These are phyloP conservation scores for Pherbina coryleti DNA, from an alignment of 2,888 invertebrate genomes.

Conservation along the genomic window DNA sequence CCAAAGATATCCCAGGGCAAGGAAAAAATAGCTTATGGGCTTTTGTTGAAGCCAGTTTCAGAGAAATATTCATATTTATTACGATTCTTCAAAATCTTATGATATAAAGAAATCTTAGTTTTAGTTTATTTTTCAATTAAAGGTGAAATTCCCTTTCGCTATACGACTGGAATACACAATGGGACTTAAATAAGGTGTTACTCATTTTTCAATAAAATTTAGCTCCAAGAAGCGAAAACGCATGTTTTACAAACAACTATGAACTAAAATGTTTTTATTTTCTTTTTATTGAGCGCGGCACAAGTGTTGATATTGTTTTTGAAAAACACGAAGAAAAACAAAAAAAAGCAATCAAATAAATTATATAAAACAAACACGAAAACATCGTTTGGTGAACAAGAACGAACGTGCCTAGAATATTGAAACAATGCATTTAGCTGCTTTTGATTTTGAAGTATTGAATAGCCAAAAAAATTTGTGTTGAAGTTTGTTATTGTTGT, in stretches of 20 bases:
- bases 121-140: no score
- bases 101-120: no score
- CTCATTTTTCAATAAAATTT: no score
- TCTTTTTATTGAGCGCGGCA: neutral
- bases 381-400: slow-evolving; percentile 2
- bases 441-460: neutral
- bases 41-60: no score
- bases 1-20: no score
- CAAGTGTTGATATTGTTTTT: no score
- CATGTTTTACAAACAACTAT: neutral
- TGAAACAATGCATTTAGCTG: neutral
- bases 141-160: no score
- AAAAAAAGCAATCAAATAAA: neutral
- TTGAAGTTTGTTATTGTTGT: neutral
- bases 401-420: neutral
- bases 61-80: no score
- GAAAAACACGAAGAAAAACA: neutral
- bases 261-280: neutral
- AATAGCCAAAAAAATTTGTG: neutral
- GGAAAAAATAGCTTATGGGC: no score
- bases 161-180: no score
- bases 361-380: slow-evolving; percentile 18
- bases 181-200: no score
- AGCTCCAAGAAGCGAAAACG: neutral
- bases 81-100: no score